Base-by-base conservation (phyloP, 2,888 invertebrate genomes). In the Stenichneumon culpator region DNA sequence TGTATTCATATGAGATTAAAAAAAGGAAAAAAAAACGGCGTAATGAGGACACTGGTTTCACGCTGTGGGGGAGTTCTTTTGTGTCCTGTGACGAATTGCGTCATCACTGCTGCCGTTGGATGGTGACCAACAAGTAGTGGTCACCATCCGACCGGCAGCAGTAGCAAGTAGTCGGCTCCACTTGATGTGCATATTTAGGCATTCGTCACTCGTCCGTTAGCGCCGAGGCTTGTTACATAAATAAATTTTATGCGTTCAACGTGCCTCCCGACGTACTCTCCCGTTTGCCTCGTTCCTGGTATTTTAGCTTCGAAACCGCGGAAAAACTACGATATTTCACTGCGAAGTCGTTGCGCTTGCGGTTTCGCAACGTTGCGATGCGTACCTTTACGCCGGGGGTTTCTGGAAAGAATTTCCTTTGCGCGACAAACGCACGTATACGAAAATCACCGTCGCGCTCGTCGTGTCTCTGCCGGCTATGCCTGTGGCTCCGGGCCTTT, bases 181-280 rank as follows among this genome's bases (percentile, higher is more conserved):
- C 83, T 86, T 75, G 73, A 86, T 83, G 82, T 86, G 86, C 90
- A 86, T 88, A 88, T 86, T 87, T 87, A 90, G 85, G 75, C 68
- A 85, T 86, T 88, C 86, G 86, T 86, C 87, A 89, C 86, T 88
- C 88, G 32, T 70, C 79, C 68, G 73, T 84, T 86, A 25, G 60
- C 73, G 80, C 75, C 19, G 68, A 75, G 70, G 69, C 83, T 77
- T 72, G 79, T 85, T 82, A 47, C 72, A 77, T 77, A 77, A 72
- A 67, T 82, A 47, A 70, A 28, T 70, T 82, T 72, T 77, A 72
- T 67, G 70, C 11, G 22, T 52, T 67, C 47, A 44, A 60, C 68
- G 63, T 70, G 60, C 16, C 7, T 36, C 39, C 19, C 14, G 25
- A 28, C 22, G 1, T 11, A 47, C 32, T 70, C 39, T 50, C 14